Evolutionary conservation across 2,113 vertebrate species (phyloP).

Genomic region (Xenopus laevis): DNA sequence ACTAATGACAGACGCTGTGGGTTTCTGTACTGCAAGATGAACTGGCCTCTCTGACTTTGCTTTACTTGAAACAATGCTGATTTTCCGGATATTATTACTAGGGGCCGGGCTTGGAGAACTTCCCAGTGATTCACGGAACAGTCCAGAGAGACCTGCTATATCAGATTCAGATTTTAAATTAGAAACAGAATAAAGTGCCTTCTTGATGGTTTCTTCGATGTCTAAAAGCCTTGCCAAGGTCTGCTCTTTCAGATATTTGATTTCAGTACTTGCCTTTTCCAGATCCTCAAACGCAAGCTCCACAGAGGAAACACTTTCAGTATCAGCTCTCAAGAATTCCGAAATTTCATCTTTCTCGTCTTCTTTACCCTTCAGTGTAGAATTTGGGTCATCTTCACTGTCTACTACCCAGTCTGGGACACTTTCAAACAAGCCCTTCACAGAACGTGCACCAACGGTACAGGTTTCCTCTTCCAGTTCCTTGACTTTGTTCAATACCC

Average conservation of each 20-base stretch:
- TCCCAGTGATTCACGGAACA: constrained; percentile 80
- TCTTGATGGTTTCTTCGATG: constrained; percentile 85
- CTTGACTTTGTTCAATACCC: constrained; percentile 74
- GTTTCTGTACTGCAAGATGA: constrained; percentile 29
- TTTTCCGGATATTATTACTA: constrained; percentile 66
- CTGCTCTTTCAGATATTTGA: constrained; percentile 86
- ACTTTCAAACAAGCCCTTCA: constrained; percentile 77
- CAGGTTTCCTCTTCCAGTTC: constrained; percentile 81
- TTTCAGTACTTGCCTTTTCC: constrained; percentile 81
- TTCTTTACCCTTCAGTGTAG: constrained; percentile 25
- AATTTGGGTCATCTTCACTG: constrained; percentile 44
- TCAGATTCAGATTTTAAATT: constrained; percentile 84
- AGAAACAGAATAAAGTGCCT: constrained; percentile 87
- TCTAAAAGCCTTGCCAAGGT: constrained; percentile 83
- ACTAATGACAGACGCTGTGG: constrained; percentile 18
- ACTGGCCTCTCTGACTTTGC: constrained; percentile 46
- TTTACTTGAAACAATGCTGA: constrained; percentile 71
- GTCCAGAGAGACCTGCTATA: constrained; percentile 69
- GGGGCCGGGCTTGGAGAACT: constrained; percentile 50
- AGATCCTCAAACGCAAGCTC: constrained; percentile 83
- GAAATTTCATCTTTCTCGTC: constrained; percentile 49
- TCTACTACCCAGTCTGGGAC: constrained; percentile 72
- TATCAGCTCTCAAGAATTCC: constrained; percentile 48
- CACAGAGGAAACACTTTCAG: constrained; percentile 66
- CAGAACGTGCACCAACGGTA: constrained; percentile 67